Percentiles rank a stretch among this genome's conserved stretches.
These are phyloP conservation scores for Cylindroiulus punctatus DNA, from an alignment of 2,888 invertebrate genomes.

Conservation along the genomic window DNA sequence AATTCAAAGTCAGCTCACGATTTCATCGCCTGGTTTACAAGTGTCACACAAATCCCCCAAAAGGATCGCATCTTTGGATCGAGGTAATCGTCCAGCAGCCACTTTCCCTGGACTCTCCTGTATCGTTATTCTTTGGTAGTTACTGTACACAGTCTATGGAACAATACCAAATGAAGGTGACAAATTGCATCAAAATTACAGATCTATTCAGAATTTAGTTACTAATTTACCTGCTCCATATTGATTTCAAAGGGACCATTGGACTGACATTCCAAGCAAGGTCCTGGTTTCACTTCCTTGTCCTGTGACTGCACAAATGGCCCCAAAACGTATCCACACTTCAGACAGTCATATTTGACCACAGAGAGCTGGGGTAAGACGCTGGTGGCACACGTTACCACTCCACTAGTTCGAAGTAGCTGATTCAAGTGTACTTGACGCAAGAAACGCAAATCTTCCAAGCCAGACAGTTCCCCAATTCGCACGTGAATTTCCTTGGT, in stretches of 20 bases:
- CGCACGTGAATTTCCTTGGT: constrained; percentile 93
- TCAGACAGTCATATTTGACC: constrained; percentile 96
- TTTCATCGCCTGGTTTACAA: constrained; percentile 98
- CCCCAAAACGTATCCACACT: constrained; percentile 93
- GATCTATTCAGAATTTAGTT: constrained; percentile 61
- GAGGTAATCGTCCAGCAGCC: constrained; percentile 95
- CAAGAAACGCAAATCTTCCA: constrained; percentile 94
- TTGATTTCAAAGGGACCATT: constrained; percentile 96
- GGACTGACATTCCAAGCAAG: constrained; percentile 98
- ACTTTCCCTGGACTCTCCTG: constrained; percentile 99
- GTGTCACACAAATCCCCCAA: constrained; percentile 94
- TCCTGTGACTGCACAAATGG: constrained; percentile 95
- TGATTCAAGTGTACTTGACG: constrained; percentile 83
- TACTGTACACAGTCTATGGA: constrained; percentile 89
- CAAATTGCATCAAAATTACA: not conserved
- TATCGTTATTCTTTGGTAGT: constrained; percentile 96
- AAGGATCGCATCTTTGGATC: constrained; percentile 96
- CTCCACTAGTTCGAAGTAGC: constrained; percentile 90
- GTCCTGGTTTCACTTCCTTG: constrained; percentile 92
- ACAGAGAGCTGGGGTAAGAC: constrained; percentile 94
- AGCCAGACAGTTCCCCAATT: constrained; percentile 92
- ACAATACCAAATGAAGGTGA: constrained; percentile 37
- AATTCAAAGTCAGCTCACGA: constrained; percentile 68
- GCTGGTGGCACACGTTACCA: constrained; percentile 94
- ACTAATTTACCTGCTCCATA: constrained; percentile 76